phyloP scores from a whole-genome alignment of 2,797 vertebrate genomes.

The Siniperca undulata region DNA sequence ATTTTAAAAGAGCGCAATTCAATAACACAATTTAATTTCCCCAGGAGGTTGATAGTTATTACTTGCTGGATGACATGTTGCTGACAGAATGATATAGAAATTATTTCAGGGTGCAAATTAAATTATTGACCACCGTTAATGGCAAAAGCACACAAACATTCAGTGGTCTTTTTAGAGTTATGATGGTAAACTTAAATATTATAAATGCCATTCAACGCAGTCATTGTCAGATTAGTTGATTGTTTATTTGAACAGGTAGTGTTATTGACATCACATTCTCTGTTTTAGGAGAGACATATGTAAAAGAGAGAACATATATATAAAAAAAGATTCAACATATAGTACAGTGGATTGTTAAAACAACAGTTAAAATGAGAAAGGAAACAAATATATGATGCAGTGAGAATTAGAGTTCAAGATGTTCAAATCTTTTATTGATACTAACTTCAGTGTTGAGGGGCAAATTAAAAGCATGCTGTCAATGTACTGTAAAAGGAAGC shows the following conservation, averaged over 20 bases:
- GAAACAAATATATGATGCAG: background rate
- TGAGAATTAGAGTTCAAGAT: background rate
- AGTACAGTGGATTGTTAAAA: background rate
- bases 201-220: background rate
- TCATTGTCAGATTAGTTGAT: background rate
- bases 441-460: background rate
- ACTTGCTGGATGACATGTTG: constrained; percentile 7
- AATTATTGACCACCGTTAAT: background rate
- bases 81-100: constrained; percentile 11
- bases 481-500: background rate
- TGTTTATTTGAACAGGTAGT: constrained; percentile 6
- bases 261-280: constrained; percentile 10
- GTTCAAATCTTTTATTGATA: background rate
- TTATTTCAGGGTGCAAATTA: constrained; percentile 30
- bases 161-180: constrained; percentile 8
- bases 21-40: constrained; percentile 20
- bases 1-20: constrained; percentile 12
- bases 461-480: background rate
- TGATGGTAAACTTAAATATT: background rate
- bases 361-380: background rate
- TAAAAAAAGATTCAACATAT: background rate
- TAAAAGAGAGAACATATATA: background rate
- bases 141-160: constrained; percentile 26
- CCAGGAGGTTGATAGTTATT: constrained; percentile 2
- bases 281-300: constrained; percentile 44